A percentile compares a stretch with the other conserved stretches of the same genome.
These are phyloP conservation scores for Anhinga anhinga DNA, from an alignment of 2,113 vertebrate genomes.

Conservation along the genomic window DNA sequence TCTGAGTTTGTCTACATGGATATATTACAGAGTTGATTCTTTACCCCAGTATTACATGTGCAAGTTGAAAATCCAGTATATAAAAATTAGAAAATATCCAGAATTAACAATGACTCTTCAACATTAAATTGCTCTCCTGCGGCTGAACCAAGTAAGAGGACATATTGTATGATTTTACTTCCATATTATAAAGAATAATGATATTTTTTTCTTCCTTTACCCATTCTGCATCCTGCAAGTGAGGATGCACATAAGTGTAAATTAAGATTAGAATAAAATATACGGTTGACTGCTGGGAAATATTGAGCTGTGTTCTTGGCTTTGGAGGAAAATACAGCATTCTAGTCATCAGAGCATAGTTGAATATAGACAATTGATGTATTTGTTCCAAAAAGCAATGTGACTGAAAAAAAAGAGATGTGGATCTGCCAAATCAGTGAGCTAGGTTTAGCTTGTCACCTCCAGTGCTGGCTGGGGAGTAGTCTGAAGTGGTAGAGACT, in stretches of 20 bases:
- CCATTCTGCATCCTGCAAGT: background rate
- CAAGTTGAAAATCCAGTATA: background rate
- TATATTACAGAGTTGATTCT: background rate
- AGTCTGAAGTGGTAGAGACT: background rate
- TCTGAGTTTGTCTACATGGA: background rate
- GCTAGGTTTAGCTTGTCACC: background rate
- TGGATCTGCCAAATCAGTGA: background rate
- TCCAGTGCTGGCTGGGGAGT: background rate
- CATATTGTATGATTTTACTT: background rate
- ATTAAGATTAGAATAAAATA: background rate
- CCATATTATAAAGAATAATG: background rate
- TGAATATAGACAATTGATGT: background rate
- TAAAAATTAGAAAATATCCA: background rate
- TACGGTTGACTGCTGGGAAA: background rate
- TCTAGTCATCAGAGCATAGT: background rate
- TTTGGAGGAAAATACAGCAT: background rate
- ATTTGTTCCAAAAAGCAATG: background rate
- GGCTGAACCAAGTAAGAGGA: background rate
- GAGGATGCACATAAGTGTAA: background rate
- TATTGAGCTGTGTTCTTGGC: background rate
- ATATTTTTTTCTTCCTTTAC: background rate
- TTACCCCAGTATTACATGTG: background rate
- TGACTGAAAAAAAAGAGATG: background rate
- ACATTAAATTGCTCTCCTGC: background rate
- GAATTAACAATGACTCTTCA: background rate